Base-by-base conservation (phyloP, 2,888 invertebrate species). In the Erebia aethiops region DNA sequence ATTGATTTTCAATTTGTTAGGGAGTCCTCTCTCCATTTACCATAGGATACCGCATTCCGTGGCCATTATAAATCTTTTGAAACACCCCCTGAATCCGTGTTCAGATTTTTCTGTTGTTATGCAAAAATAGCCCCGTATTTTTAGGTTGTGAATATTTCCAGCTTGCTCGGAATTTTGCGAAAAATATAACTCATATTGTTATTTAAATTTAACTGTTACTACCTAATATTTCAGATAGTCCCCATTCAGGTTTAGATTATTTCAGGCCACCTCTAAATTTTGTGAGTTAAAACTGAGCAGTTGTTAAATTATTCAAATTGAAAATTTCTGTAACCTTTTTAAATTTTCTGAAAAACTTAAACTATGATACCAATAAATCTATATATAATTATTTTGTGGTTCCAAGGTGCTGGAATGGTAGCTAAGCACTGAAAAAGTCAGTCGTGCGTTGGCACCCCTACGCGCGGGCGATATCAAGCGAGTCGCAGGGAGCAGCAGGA, bases 1-100 rank as follows among this genome's bases (percentile, higher is more conserved):
- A 94, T 94, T 94, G 94, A 94, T 91, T 93, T 93, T 94, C 94
- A 94, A 94, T 94, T 92, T 92, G 92, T 91, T 85, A 87, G 88
- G 87, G 86, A 88, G 84, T 87, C 87, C 86, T 90, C 87, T 84
- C 88, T 82, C 89, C 89, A 89, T 90, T 91, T 90, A 88, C 88
- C 85, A 89, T 87, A 14, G 88, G 87, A 87, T 84, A 85, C 85
- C 85, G 79, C 82, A 81, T 85, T 83, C 81, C 76, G 75, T 77
- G 80, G 83, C 88, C 85, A 87, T 86, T 88, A 87, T 88, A 88
- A 88, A 88, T 89, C 86, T 87, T 84, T 82, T 80, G 70, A 72
- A 71, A 74, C 69, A 73, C 70, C 67, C 69, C 70, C 64, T 61
- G 69, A 73, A 71, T 69, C 49, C 57, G 71, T 67, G 63, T 63